A percentile compares a stretch with the other conserved stretches of the same genome.
These are phyloP conservation scores for Neofelis nebulosa DNA, from an alignment of 2,113 vertebrate species.

Conservation along the genomic window DNA sequence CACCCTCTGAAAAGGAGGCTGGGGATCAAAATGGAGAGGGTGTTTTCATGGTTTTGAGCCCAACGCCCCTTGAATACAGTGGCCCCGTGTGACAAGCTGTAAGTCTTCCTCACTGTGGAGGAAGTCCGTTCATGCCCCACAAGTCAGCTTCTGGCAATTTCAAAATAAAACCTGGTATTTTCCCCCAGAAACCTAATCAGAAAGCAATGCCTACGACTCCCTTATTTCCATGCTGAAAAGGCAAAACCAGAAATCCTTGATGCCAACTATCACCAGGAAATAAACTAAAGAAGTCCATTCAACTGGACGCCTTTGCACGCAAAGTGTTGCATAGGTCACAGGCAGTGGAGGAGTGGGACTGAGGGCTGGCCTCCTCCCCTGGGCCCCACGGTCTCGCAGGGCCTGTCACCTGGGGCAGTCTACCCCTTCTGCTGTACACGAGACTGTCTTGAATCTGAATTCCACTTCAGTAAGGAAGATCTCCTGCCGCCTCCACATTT, in stretches of 20 bases:
- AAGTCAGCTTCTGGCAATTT: slow-evolving; percentile 28
- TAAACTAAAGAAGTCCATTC: background rate
- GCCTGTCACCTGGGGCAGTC: rapidly evolving
- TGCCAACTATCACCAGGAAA: background rate
- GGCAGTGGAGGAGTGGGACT: rapidly evolving
- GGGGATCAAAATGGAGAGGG: rapidly evolving
- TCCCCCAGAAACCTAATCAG: slow-evolving; percentile 13
- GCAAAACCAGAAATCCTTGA: background rate
- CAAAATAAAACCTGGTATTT: slow-evolving; percentile 25
- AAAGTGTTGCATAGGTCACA: rapidly evolving
- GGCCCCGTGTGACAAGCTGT: background rate
- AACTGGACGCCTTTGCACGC: background rate
- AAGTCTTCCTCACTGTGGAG: background rate
- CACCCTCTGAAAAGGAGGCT: rapidly evolving
- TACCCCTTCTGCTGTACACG: background rate
- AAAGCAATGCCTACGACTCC: background rate
- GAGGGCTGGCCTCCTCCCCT: background rate
- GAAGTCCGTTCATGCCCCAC: background rate
- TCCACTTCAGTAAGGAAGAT: background rate
- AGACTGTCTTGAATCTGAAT: background rate
- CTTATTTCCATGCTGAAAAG: slow-evolving; percentile 20
- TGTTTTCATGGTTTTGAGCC: rapidly evolving
- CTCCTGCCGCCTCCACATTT: background rate
- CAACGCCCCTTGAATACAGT: background rate
- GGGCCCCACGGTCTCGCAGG: background rate